Evolutionary conservation across 2,888 invertebrate species (phyloP), one percentile per base, ranked within the genome.

Genomic region (Euspilapteryx auroguttella): DNA sequence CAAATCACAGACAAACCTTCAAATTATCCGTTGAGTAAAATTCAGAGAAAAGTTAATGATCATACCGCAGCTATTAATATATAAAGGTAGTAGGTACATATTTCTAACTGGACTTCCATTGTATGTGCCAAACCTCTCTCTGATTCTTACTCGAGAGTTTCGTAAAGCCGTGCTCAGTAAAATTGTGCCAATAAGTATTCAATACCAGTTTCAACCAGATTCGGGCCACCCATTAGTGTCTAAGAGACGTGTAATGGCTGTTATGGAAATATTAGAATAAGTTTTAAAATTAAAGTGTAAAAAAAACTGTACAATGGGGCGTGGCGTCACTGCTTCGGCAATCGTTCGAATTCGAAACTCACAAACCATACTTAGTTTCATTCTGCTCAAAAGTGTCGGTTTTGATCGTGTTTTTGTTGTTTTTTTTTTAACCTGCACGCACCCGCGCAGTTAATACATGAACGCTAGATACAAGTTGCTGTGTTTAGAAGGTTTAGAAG

Each of bases 271-370:
- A 45, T 32, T 47, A 41, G 34, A 40, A 39, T 44, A 42, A 40
- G 41, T 41, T 40, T 42, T 39, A 39, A 32, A 34, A 36, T 39
- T 35, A 37, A 44, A 47, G 44, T 39, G n/a, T n/a, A n/a, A n/a
- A n/a, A n/a, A n/a, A n/a, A n/a, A n/a, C n/a, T n/a, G n/a, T n/a
- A n/a, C 38, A 37, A 52, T 61, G 65, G 63, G 55, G 37, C 41
- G 55, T 51, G 57, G 52, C 54, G 51, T 57, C 57, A 59, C 58
- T 58, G 58, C 54, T 47, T 58, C 69, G 69, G 73, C 69, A 53
- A 51, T 57, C 45, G 47, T 47, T 62, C 66, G 73, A 73, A 75
- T n/a, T n/a, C n/a, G n/a, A n/a, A n/a, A 75, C 75, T 75, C 71
- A 47, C 62, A 50, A 68, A 65, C 66, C n/a, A n/a, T n/a, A n/a